Base-by-base conservation (phyloP, 2,113 vertebrate genomes). In the Burhinus bistriatus region DNA sequence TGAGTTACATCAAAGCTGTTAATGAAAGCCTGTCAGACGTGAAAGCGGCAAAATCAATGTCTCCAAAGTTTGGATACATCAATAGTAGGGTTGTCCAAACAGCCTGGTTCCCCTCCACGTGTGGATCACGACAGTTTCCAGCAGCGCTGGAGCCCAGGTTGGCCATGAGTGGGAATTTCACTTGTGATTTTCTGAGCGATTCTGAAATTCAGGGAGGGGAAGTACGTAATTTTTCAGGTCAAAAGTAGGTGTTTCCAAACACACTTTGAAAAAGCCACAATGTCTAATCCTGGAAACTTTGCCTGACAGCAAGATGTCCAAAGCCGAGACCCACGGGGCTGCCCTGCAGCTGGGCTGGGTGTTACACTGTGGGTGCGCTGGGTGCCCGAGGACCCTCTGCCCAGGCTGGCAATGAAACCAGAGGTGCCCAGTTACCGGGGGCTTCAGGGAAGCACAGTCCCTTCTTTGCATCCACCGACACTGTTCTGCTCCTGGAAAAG, bases 81-180 rank as follows among this genome's bases (percentile, higher is more conserved):
- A 40, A 3, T n/a, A 3, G 4, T 12, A 54, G 40, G 36, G 30
- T 0, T 65, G 62, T 38, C 40, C 71, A 2, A 57, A 15, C 61
- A 59, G 29, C 15, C n/a, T 13, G 26, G 29, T 26, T 71, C 30
- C n/a, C 45, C 42, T 55, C 23, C 0, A 3, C 38, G 0, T 3
- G 1, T 1, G 20, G 32, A 13, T 25, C 1, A 0, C 2, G 0
- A 15, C 0, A 15, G 38, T 15, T 89, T 40, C 52, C 32, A 45
- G 49, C 45, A 40, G 40, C 0, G 0, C 32, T 2, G 5, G 8
- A 30, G 44, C 0, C 0, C 22, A 5, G 16, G 2, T 0, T 45
- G 58, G 36, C 36, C 81, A 32, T 1, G 1, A 9, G 27, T 3
- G 12, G 62, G 58, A 66, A 71, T 21, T 34, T n/a, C 34, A 12